Evolutionary conservation across 2,797 vertebrate species (phyloP).

Genomic region (Leptatherina wallacei): DNA sequence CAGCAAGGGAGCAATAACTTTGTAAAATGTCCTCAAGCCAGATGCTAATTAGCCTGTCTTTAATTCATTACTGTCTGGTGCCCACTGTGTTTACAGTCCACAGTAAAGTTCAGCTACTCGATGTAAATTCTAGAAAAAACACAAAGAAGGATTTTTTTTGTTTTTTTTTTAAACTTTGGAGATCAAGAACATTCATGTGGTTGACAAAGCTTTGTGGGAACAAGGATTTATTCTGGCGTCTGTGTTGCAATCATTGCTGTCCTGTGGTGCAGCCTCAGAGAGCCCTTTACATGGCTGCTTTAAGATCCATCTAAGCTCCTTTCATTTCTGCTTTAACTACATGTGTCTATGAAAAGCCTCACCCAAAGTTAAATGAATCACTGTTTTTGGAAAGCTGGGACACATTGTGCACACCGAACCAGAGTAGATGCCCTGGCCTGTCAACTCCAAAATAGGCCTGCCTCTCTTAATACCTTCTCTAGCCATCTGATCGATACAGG

Average conservation of each 20-base stretch:
- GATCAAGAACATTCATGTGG: no score
- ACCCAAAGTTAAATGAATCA: conserved; percentile 18
- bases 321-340: conserved; percentile 23
- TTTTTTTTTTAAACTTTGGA: no score
- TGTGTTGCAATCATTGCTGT: background rate
- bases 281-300: background rate
- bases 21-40: no score
- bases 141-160: no score
- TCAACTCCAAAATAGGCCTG: conserved; percentile 69
- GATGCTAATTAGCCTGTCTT: no score
- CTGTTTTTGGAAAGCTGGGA: conserved; percentile 24
- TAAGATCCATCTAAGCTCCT: conserved; percentile 7
- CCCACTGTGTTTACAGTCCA: no score
- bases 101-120: no score
- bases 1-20: no score
- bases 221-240: conserved; percentile 15
- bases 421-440: conserved; percentile 60
- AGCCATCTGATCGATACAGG: conserved; percentile 65
- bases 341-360: conserved; percentile 8
- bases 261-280: background rate
- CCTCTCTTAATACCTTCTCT: conserved; percentile 58
- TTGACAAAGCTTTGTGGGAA: conserved; percentile 11
- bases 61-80: no score
- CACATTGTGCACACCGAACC: conserved; percentile 44
- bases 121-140: no score